Base-by-base conservation (phyloP, 2,888 invertebrate species). In the Parasteatoda lunata region DNA sequence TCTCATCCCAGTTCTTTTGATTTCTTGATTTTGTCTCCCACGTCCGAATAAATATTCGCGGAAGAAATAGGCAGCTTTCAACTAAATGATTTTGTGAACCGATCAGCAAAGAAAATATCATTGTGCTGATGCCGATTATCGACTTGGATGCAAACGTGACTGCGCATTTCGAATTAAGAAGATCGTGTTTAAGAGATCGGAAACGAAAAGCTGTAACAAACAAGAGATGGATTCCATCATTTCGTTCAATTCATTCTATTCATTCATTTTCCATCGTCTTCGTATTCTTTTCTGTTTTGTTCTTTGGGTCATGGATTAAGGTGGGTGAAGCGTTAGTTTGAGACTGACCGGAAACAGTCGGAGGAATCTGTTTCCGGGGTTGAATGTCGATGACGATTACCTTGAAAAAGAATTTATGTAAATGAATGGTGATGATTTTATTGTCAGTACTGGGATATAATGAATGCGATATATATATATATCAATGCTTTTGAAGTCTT, bases 91-190 rank as follows among this genome's bases (percentile, higher is more conserved):
- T 30, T 54, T 54, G 54, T 13, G 13, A 54, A 54, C 13, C 54
- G 54, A 54, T 54, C 54, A 54, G 13, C 13, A 13, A 54, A 13
- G 13, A 54, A 54, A 54, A 54, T 54, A 13, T 13, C 54, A 54
- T 54, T 54, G 13, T 30, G 30, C 13, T 54, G 54, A 11, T 77
- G 77, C 66, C n/a, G 75, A 65, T 75, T 68, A 77, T 77, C 52
- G 68, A 68, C 54, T 77, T 52, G 6, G 68, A 77, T 77, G 48
- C 49, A 70, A 48, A 84, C 77, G 84, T 84, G 84, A 77, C 84
- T 59, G 66, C 54, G 72, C 84, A 77, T 84, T 82, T 76, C 48
- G 48, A 68, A 81, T 81, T 30, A 48, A 7, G 59, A 64, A 71
- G 52, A 52, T 77, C 77, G 66, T 84, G 84, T 72, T 72, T 51